Evolutionary conservation across 2,888 invertebrate species (phyloP), one percentile per base, ranked within the genome.

Genomic region (Leptinotarsa peninsularis): DNA sequence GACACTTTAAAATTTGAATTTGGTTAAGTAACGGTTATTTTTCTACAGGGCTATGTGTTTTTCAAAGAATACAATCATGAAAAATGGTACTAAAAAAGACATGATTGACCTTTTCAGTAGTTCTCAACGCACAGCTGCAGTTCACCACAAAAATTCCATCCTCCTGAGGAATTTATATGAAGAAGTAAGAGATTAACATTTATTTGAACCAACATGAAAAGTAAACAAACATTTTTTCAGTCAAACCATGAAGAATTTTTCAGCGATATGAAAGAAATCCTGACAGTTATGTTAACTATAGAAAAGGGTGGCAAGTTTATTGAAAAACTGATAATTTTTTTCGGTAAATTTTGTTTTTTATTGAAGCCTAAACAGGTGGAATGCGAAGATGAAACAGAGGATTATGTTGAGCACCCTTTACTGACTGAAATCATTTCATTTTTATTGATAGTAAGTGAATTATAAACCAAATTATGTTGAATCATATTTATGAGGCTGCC

Each of bases 91-190:
- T 66, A 72, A 66, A 52, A 67, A 66, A 90, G 82, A 91, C 92
- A 84, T 92, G 58, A 93, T 87, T 89, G 91, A 82, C 49, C 71
- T 79, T 50, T 78, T 80, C 68, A 49, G 58, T 4, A 91, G 91
- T 82, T 92, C 92, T 18, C 93, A 94, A 84, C 90, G 89, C 76
- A 92, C 91, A 80, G 91, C 92, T 79, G 92, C 93, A 4, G 91
- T 91, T 79, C 93, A 94, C 85, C 91, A 91, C 78, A 91, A 91
- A 83, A 91, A 91, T 80, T 88, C 91, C 0, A 92, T 92, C 79
- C 91, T 92, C 84, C 88, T 94, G 87, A 90, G 89, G 58, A 91
- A 91, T 84, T 84, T 92, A 13, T 93, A 92, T 83, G 89, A 90
- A 79, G 91, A 91, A 89, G 94, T 94, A 88, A 86, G 85, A 82